Percentiles rank a stretch among this genome's conserved stretches.
Conservation (phyloP, 2,113 vertebrate species). For the Tyto alba region DNA sequence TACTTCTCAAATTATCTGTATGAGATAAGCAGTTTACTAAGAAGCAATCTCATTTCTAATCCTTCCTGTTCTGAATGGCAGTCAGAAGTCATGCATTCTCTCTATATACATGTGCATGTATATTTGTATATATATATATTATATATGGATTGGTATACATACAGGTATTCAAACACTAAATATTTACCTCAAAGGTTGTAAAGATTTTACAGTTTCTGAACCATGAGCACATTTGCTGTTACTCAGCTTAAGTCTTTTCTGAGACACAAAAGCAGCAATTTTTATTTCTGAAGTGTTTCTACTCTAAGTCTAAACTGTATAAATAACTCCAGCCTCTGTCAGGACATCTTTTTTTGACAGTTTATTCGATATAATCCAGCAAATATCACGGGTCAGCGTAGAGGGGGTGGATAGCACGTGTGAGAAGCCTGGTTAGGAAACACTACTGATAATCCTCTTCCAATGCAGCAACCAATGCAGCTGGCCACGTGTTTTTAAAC, state of each 20-base stretch:
- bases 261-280: background rate
- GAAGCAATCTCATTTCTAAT: background rate
- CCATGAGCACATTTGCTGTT: background rate
- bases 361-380: background rate
- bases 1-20: background rate
- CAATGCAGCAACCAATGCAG: accelerated
- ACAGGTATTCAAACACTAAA: background rate
- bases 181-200: background rate
- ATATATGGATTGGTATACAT: background rate
- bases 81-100: background rate
- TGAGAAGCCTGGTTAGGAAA: background rate
- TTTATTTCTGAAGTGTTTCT: background rate
- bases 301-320: background rate
- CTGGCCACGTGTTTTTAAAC: background rate
- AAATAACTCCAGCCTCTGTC: background rate
- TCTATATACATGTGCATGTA: background rate
- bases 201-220: background rate
- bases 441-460: background rate
- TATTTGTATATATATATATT: background rate
- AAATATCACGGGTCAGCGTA: background rate
- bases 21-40: background rate
- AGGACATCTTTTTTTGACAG: background rate
- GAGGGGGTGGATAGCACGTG: background rate
- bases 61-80: background rate
- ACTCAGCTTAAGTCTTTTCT: background rate